These are phyloP conservation scores for Tragelaphus imberbis DNA, from an alignment of 2,113 vertebrate genomes.

Conservation along the genomic window DNA sequence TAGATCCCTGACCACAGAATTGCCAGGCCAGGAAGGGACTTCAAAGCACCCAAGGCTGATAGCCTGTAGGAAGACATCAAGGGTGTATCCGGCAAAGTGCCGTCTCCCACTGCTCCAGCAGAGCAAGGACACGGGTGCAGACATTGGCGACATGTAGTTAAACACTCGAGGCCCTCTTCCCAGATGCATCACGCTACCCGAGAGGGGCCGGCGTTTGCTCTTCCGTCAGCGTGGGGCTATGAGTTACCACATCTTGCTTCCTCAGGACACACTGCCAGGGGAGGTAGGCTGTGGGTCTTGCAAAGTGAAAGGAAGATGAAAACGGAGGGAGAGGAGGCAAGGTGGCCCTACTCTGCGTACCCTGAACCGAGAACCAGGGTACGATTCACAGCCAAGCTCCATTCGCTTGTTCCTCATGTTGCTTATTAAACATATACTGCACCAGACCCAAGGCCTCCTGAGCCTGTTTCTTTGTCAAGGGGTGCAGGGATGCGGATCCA, in stretches of 20 bases:
- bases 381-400: not conserved
- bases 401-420: fast-evolving
- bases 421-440: not conserved
- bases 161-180: not conserved
- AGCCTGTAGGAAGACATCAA: not conserved
- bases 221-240: not conserved
- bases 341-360: not conserved
- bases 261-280: not conserved
- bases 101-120: not conserved
- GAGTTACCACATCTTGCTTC: not conserved
- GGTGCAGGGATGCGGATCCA: fast-evolving
- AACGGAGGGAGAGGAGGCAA: not conserved
- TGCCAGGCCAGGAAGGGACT: not conserved
- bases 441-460: not conserved
- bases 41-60: not conserved
- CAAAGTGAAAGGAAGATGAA: not conserved
- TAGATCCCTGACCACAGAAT: not conserved
- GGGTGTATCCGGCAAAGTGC: not conserved
- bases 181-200: fast-evolving
- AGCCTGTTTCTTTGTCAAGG: not conserved
- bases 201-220: not conserved
- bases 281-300: not conserved
- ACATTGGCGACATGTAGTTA: fast-evolving
- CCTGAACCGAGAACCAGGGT: not conserved
- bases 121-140: not conserved